Percentiles rank a stretch among this genome's conserved stretches.
Conservation (phyloP, 1,140 invertebrate genomes). For the Ips typographus region DNA sequence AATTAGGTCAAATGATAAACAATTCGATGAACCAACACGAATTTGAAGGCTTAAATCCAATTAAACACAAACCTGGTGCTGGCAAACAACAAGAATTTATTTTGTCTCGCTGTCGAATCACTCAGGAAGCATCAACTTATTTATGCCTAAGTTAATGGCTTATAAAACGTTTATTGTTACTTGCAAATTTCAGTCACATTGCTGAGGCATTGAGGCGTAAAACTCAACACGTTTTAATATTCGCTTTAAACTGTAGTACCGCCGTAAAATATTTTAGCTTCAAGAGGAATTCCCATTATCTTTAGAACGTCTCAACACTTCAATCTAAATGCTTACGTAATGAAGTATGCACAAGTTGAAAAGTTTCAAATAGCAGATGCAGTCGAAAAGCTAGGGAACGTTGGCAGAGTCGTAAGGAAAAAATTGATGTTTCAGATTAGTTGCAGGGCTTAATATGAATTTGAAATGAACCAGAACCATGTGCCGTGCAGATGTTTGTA, state of each 20-base stretch:
- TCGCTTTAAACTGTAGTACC: not conserved
- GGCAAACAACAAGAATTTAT: no score
- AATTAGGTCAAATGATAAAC: not conserved
- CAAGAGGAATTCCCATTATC: not conserved
- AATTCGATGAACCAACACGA: not conserved
- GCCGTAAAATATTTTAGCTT: slow-evolving; percentile 6
- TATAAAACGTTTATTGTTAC: not conserved
- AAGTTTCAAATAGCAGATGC: slow-evolving; percentile 15
- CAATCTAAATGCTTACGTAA: not conserved
- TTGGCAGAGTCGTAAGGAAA: no score
- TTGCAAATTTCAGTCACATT: not conserved
- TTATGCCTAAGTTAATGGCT: not conserved
- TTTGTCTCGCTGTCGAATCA: no score
- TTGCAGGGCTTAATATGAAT: no score
- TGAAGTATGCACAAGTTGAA: slow-evolving; percentile 5
- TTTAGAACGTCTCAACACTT: not conserved
- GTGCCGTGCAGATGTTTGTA: no score
- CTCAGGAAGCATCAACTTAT: no score
- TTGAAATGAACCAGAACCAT: no score
- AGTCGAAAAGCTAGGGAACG: no score
- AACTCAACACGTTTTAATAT: slow-evolving; percentile 1
- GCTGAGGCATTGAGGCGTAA: not conserved
- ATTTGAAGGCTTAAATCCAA: not conserved
- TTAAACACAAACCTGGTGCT: no score
- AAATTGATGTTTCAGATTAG: no score